phyloP scores from a whole-genome alignment of 2,113 vertebrate species.

The Ellobius talpinus region DNA sequence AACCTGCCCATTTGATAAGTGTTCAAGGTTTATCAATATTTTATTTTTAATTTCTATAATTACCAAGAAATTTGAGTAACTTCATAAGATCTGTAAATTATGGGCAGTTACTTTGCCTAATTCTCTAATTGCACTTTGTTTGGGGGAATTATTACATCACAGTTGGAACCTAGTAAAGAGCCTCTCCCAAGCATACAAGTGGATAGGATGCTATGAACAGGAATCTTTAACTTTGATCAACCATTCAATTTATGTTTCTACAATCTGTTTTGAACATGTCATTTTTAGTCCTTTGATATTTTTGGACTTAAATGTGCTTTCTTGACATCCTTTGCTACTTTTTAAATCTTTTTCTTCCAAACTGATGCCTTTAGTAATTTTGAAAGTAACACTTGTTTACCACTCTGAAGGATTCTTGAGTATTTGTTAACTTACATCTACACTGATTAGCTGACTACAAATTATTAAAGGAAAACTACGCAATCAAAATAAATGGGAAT shows the following conservation, averaged over 20 bases:
- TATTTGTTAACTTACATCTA: not conserved
- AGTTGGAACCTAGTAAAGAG: not conserved
- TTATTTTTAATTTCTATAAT: conserved; percentile 2
- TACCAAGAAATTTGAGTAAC: not conserved
- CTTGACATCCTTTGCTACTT: not conserved
- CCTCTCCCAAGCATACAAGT: not conserved
- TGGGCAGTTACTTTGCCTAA: not conserved
- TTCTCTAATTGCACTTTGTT: not conserved
- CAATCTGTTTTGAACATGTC: not conserved
- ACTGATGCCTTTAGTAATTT: not conserved
- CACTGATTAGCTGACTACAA: not conserved
- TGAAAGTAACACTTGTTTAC: not conserved
- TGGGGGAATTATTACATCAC: not conserved
- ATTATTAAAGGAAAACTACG: not conserved
- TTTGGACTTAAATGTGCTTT: not conserved
- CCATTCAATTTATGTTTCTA: not conserved
- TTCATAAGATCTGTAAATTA: not conserved
- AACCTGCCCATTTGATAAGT: not conserved
- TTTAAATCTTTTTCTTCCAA: not conserved
- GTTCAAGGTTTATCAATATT: not conserved
- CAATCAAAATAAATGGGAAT: conserved; percentile 46
- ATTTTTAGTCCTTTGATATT: not conserved
- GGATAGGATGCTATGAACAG: not conserved
- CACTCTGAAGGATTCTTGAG: not conserved
- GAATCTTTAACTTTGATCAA: not conserved